Conservation (phyloP, 2,888 invertebrate genomes). For the Panopea generosa region DNA sequence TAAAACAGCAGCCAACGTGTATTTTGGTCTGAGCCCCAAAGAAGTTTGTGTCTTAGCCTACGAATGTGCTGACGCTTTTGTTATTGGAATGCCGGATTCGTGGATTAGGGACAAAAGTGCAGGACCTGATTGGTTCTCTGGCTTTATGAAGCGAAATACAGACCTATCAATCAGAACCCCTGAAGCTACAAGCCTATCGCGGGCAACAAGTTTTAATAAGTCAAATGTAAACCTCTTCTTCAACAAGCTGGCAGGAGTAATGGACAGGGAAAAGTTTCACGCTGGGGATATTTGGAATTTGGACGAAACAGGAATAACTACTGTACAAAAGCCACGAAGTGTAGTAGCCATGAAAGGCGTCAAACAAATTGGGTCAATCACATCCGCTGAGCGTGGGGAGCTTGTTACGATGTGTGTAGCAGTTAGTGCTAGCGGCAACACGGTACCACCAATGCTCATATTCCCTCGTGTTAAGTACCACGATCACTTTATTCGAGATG, state of each 20-base stretch:
- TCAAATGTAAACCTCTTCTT: conserved; percentile 34
- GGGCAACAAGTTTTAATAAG: conserved; percentile 32
- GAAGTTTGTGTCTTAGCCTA: conserved; percentile 43
- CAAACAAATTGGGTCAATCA: conserved; percentile 32
- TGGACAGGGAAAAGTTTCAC: conserved; percentile 2
- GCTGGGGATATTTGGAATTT: conserved; percentile 14
- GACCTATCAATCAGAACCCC: conserved; percentile 13
- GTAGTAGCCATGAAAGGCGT: conserved; percentile 22
- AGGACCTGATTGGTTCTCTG: conserved; percentile 30
- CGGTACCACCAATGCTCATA: conserved; percentile 20
- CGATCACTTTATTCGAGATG: too few species aligned
- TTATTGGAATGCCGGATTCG: conserved; percentile 32
- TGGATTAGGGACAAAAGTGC: conserved; percentile 23
- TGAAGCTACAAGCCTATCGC: conserved; percentile 39
- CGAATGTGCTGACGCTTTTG: conserved; percentile 34
- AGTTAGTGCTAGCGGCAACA: conserved; percentile 18
- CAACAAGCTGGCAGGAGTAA: conserved; percentile 24
- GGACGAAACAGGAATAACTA: conserved; percentile 14
- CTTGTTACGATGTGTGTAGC: conserved; percentile 15
- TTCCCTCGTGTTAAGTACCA: conserved; percentile 4
- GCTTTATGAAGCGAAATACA: conserved; percentile 19
- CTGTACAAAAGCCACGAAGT: conserved; percentile 2
- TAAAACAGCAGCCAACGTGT: conserved; percentile 29
- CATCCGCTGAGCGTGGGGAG: conserved; percentile 11
- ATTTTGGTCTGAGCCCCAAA: conserved; percentile 41